These are phyloP conservation scores for Drosophila stalkeri DNA, from an alignment of 2,888 invertebrate genomes.

Conservation along the genomic window DNA sequence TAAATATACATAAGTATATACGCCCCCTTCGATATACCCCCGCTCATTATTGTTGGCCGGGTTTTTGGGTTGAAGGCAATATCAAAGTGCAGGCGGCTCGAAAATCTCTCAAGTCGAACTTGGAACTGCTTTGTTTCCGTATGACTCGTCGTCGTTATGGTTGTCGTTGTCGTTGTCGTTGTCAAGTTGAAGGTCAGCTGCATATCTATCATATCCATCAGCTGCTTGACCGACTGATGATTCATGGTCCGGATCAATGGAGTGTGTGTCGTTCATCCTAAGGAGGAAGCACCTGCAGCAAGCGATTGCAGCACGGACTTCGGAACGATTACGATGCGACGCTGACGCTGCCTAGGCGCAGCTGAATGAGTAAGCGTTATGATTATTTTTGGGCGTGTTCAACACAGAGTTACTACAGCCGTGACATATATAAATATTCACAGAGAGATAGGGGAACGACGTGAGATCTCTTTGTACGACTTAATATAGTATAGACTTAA, in stretches of 20 bases:
- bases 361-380: constrained; percentile 36
- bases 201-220: constrained; percentile 12
- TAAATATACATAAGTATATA: neutral
- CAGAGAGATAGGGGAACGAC: neutral
- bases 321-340: constrained; percentile 3
- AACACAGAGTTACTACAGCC: neutral
- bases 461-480: neutral
- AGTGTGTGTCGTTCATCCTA: constrained; percentile 37
- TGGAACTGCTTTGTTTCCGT: constrained; percentile 69
- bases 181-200: constrained; percentile 73
- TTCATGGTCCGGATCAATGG: constrained; percentile 35
- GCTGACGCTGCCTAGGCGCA: constrained; percentile 3
- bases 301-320: constrained; percentile 15
- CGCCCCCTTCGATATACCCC: neutral
- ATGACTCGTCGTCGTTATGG: constrained; percentile 62
- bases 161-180: constrained; percentile 44
- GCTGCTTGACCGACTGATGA: constrained; percentile 32
- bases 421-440: neutral
- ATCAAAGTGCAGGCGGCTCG: constrained; percentile 64
- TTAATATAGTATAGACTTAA: neutral
- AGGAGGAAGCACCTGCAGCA: constrained; percentile 46
- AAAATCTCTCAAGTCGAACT: constrained; percentile 50
- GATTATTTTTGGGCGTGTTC: constrained; percentile 4
- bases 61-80: constrained; percentile 69
- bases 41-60: constrained; percentile 13